Evolutionary conservation across 1,140 invertebrate species (phyloP), one percentile per base, ranked within the genome.

Genomic region (Pogonomyrmex californicus): DNA sequence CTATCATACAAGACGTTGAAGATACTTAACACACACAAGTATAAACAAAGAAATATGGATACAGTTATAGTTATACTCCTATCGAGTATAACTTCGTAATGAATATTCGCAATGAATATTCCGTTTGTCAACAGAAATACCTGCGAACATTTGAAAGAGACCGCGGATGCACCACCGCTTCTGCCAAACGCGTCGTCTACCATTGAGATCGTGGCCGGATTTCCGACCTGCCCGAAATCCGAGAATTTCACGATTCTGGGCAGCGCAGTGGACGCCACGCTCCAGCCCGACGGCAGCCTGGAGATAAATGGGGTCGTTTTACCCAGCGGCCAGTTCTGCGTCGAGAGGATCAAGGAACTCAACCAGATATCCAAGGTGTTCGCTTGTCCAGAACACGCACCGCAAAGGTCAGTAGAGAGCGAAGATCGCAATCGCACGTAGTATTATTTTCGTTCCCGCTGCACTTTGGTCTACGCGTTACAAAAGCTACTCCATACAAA

Each of bases 341-440:
- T 97, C 79, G 97, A 97, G 91, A 94, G 94, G 63, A 93, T 96
- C 23, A 90, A 95, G 62, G 96, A 96, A 90, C 90, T 94, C 56
- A 94, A 95, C 2, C 95, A 96, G 85, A 92, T 93, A 75, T 85
- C 91, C 87, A 95, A 95, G 87, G 96, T 97, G 88, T 96, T 97
- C 88, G 96, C 96, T 4, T 97, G 97, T 93, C 94, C 95, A 9
- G 96, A 96, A 54, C 95, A 96, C 83, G 95, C 95, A 85, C 91
- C 91, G 3, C 60, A 91, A 85, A 92, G 92, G 95, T 94, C 90
- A 93, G 89, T 82, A 23, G 23, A 23, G 23, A 23, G 33, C 36
- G 23, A 70, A 68, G 4, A 41, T 68, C 30, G n/a, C 66, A 38
- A 23, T 36, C 5, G 1, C 9, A 1, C 63, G 6, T 70, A 2